These are phyloP conservation scores for Palythoa grandis DNA, from an alignment of 92 coral and sea anemone species.

Conservation along the genomic window DNA sequence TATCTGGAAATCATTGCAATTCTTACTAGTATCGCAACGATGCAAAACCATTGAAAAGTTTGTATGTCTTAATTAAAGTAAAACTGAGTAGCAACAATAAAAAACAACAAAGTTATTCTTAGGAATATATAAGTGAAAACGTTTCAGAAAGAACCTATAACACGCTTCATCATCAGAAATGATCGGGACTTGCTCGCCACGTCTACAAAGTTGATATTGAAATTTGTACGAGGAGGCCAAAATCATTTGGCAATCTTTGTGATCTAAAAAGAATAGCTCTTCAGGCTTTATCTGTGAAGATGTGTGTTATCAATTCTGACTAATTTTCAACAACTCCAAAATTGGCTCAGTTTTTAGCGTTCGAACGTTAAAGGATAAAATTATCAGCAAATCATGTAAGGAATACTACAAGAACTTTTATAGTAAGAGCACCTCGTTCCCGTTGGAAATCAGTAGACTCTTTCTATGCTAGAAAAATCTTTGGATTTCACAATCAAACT, in stretches of 20 bases:
- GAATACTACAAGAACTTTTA: conserved; percentile 11
- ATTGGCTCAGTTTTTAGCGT: conserved; percentile 50
- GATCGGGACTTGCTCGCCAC: neutral
- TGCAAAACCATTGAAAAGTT: neutral
- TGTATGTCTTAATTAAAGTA: neutral
- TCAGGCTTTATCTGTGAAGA: neutral
- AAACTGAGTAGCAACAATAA: neutral
- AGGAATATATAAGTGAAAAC: neutral
- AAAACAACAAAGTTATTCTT: neutral
- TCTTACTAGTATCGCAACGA: neutral
- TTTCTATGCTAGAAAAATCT: neutral
- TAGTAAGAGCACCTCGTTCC: neutral
- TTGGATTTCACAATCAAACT: neutral
- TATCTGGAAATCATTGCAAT: neutral
- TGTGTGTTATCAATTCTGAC: neutral
- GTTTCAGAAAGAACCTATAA: neutral
- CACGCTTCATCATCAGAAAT: neutral
- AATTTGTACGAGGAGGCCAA: neutral
- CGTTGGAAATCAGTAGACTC: neutral
- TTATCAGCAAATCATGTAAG: conserved; percentile 58
- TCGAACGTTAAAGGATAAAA: conserved; percentile 51
- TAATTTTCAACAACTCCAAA: conserved; percentile 34
- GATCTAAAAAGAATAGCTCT: neutral
- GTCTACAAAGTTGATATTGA: neutral
- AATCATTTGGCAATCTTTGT: neutral